These are phyloP conservation scores for Bubo bubo DNA, from an alignment of 2,113 vertebrate species.

Conservation along the genomic window DNA sequence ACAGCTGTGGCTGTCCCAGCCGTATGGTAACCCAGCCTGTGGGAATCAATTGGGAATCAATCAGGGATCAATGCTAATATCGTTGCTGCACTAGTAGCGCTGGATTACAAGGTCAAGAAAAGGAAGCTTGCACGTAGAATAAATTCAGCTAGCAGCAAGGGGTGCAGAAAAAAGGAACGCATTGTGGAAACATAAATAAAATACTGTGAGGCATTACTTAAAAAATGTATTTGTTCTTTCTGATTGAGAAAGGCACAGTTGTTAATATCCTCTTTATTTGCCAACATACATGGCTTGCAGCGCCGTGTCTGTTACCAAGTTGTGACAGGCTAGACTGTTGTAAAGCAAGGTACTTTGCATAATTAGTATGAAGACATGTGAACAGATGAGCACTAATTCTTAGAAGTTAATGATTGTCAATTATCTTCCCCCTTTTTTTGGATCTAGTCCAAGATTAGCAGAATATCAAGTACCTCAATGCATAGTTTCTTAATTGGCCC, in stretches of 20 bases:
- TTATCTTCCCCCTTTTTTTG: background rate
- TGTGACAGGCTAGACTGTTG: background rate
- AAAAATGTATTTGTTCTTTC: background rate
- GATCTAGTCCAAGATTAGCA: background rate
- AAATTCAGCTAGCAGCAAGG: background rate
- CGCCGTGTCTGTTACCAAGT: background rate
- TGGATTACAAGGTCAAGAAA: background rate
- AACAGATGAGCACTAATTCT: conserved; percentile 49
- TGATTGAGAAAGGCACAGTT: background rate
- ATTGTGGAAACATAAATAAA: fast-evolving
- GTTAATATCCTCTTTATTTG: background rate
- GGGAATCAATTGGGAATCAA: background rate
- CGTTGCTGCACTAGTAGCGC: fast-evolving
- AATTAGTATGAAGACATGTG: conserved; percentile 11
- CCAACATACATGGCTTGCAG: background rate
- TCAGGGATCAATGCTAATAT: background rate
- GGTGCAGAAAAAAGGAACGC: background rate
- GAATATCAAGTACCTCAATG: background rate
- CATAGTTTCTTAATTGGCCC: background rate
- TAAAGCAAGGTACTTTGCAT: conserved; percentile 22
- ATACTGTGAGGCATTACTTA: background rate
- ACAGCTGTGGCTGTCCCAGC: background rate
- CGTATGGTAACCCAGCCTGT: background rate
- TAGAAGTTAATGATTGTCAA: conserved; percentile 39
- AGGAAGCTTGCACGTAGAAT: background rate